Evolutionary conservation across 2,888 invertebrate genomes (phyloP), one percentile per base, ranked within the genome.

Genomic region (Tyria jacobaeae): DNA sequence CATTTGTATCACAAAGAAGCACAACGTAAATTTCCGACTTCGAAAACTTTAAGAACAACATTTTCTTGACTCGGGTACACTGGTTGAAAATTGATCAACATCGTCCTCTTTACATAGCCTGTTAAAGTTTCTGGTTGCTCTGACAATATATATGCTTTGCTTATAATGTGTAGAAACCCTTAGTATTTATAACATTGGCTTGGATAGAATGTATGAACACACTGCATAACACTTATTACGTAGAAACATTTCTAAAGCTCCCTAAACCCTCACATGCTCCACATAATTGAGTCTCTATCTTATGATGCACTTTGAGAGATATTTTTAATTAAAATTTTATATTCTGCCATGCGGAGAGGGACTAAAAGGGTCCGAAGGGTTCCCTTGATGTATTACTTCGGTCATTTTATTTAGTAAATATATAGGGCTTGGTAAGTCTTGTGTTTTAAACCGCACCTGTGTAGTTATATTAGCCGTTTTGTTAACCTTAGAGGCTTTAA

Each of bases 261-360:
- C 44, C 34, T 12, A 4, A 24, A 1, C 25, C 34, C 62, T 48
- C 24, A 55, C 63, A 67, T 73, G 66, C 60, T 64, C 35, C 66
- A 54, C 61, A 64, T 70, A 57, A 60, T 44, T 59, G 21, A 59
- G 60, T 55, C 57, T 62, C 49, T 71, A 64, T 73, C 73, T 73
- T 76, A 70, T 62, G 53, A 53, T 60, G 61, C 62, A 77, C 64
- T 74, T 66, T 62, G 60, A 53, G 57, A 76, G 64, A 73, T 76
- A 74, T 73, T 73, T 76, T 73, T 71, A 74, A 76, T 73, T 73
- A 74, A 76, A 77, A 77, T 77, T 73, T 73, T 64, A 73, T 77
- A 74, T 74, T 62, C 60, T 61, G 75, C 77, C 78, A 73, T 74
- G 68, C 62, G 68, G 5, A 57, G 57, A 62, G 54, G 48, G 64